Conservation (phyloP, 2,113 vertebrate genomes). For the Ammospiza nelsoni region DNA sequence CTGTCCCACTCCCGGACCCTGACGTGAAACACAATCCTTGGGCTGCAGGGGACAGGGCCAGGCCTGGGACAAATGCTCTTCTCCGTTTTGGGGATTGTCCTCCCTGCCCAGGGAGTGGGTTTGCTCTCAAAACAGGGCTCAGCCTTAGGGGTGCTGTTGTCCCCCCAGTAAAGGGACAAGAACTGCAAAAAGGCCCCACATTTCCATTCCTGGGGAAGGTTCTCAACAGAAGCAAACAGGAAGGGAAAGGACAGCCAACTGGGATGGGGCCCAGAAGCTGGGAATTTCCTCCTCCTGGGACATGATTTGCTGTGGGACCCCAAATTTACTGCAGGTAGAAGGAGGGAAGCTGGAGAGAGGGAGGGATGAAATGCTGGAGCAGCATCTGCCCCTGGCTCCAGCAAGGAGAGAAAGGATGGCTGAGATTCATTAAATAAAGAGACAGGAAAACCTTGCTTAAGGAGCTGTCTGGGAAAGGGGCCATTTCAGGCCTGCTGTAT, state of each 20-base stretch:
- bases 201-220: neutral
- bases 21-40: neutral
- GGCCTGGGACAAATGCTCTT: neutral
- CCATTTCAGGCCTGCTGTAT: constrained; percentile 50
- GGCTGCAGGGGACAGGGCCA: neutral
- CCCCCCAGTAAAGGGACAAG: neutral
- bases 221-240: neutral
- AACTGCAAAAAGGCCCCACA: neutral
- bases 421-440: constrained; percentile 50
- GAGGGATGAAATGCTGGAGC: neutral
- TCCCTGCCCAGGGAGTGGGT: accelerated
- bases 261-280: neutral
- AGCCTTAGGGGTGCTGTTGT: accelerated
- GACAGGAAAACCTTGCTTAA: constrained; percentile 54
- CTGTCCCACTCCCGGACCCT: accelerated
- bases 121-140: neutral
- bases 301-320: neutral
- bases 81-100: neutral
- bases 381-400: constrained; percentile 28
- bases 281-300: neutral
- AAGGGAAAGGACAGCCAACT: neutral
- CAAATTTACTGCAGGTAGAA: neutral
- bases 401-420: constrained; percentile 33
- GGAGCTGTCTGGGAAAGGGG: constrained; percentile 54
- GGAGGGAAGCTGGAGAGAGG: neutral